Evolutionary conservation across 2,797 vertebrate genomes (phyloP), one percentile per base, ranked within the genome.

Genomic region (Pangasius djambal): DNA sequence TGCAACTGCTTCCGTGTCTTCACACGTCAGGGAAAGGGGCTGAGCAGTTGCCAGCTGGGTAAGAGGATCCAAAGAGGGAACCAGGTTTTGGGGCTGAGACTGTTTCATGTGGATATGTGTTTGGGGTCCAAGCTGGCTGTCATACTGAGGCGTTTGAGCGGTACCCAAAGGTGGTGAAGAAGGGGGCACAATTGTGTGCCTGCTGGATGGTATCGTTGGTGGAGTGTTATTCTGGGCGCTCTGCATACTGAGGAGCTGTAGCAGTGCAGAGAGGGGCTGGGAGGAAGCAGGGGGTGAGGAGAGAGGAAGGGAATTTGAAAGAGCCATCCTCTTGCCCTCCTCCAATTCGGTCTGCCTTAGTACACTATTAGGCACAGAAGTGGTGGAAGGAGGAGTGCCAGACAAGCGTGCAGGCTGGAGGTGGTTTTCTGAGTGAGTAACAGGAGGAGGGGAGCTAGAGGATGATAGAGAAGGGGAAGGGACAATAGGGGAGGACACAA

Each of bases 171-270:
- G 91, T 74, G 89, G 86, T 22, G 90, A 90, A 83, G 92, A 67
- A 34, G 90, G 75, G 22, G 87, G 86, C 59, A 85, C 22, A 75
- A 88, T 0, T 6, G 87, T 92, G 94, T 92, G 88, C 72, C 69
- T 89, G 89, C 55, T 89, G 69, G 78, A 65, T 15, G 78, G 89
- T 20, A 82, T 83, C 40, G 67, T 77, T 83, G 89, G 94, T 90
- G 59, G 75, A 44, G 81, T 78, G 86, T 92, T 95, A 94, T 91
- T 94, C 85, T 97, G 96, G 0, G 95, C 94, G 65, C 93, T 97
- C 92, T 97, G 96, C 84, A 96, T 95, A 89, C 96, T 96, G 78
- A 97, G 95, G 69, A 97, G 93, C 93, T 96, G 96, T 67, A 97
- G 93, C 78, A 97, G 90, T 77, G 96, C 96, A 20, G 97, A 97